Conservation (phyloP, 2,888 invertebrate genomes). For the Silvanus unidentatus region DNA sequence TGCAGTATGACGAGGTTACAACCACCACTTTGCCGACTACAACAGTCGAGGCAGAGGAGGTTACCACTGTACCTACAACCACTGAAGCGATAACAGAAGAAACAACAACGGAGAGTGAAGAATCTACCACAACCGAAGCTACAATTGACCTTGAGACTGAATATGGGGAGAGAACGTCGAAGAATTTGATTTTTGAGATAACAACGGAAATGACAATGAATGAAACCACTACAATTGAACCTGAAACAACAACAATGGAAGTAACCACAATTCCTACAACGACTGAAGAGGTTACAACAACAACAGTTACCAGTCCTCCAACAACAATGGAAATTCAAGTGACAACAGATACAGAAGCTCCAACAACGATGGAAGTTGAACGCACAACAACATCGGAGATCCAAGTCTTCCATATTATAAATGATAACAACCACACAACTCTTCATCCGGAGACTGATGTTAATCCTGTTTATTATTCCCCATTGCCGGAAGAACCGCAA, state of each 20-base stretch:
- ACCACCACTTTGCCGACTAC: slow-evolving; percentile 9
- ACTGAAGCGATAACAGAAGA: slow-evolving; percentile 33
- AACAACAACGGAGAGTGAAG: slow-evolving; percentile 26
- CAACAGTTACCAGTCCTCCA: slow-evolving; percentile 4
- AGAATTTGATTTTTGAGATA: too few species aligned
- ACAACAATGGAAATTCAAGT: slow-evolving; percentile 12
- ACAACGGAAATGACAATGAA: too few species aligned
- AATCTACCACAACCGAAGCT: too few species aligned
- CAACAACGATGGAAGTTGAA: slow-evolving; percentile 22
- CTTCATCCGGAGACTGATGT: slow-evolving; percentile 34
- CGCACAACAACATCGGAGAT: slow-evolving; percentile 19
- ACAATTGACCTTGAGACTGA: too few species aligned
- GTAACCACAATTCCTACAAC: slow-evolving; percentile 7
- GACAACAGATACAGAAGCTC: slow-evolving; percentile 21
- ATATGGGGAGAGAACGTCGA: too few species aligned
- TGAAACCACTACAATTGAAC: not conserved
- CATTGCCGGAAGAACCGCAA: slow-evolving; percentile 13
- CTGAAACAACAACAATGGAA: slow-evolving; percentile 12
- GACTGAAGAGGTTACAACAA: slow-evolving; percentile 10
- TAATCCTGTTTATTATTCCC: slow-evolving; percentile 36
- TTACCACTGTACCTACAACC: slow-evolving; percentile 6
- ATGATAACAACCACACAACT: slow-evolving; percentile 32
- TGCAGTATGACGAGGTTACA: slow-evolving; percentile 19
- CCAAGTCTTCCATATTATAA: slow-evolving; percentile 22
- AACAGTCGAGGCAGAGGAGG: not conserved